Evolutionary conservation across 2,797 vertebrate genomes (phyloP), one percentile per base, ranked within the genome.

Genomic region (Lacerta agilis): DNA sequence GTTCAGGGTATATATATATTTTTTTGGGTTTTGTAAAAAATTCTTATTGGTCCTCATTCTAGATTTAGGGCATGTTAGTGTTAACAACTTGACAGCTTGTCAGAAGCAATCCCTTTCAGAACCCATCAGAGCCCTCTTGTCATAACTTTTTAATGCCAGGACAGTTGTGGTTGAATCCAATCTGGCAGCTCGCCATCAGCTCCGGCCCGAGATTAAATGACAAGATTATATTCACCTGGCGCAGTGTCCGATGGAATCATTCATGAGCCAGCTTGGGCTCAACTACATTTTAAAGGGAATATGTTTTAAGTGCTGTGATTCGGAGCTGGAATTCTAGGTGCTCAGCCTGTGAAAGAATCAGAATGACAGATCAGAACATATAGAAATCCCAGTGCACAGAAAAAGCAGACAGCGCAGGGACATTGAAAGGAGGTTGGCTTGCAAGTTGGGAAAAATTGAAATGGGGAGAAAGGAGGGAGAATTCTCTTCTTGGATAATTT

Each of bases 1-100:
- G 96, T 96, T 97, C 97, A 94, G 95, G 95, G 93, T 94, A 13
- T 25, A 90, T 91, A 96, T 96, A n/a, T n/a, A n/a, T 67, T 38
- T 38, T 38, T 38, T 38, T 38, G 45, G 11, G 11, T 25, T 55
- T 45, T 4, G 33, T 33, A 33, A 27, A 25, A 8, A 45, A 43
- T 43, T 29, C 10, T 72, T 33, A 33, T 33, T 7, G 69, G 58
- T 17, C 69, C 78, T 81, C 45, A 7, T 67, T 97, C 96, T 96
- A 96, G 96, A 96, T 96, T 96, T 96, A 95, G 94, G 95, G 94
- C 96, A 95, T 92, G 91, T 92, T 96, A 93, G 93, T 95, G 95
- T 97, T 97, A 96, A 95, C 85, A 96, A 93, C 94, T 96, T 97
- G 98, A 98, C 97, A 97, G 97, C 90, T 96, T 98, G 97, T 97